Evolutionary conservation across 2,797 vertebrate species (phyloP), one percentile per base, ranked within the genome.

Genomic region (Sardinella longiceps): DNA sequence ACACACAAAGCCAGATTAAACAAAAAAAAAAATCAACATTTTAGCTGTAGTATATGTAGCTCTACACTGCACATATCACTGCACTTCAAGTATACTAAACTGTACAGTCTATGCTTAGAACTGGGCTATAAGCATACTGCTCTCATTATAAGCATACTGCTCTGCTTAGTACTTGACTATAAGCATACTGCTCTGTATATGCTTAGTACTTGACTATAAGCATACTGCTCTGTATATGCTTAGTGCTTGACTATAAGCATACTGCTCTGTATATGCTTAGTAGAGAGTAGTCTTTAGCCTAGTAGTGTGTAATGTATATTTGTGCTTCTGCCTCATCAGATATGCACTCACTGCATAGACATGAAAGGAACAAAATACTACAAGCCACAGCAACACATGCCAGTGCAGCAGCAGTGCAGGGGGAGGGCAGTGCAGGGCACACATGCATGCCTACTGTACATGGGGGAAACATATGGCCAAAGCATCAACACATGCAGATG

Each of bases 221-320:
- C 37, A 46, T 80, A 14, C 23, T 18, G n/a, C 84, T n/a, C n/a
- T 86, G 81, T n/a, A n/a, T n/a, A n/a, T n/a, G n/a, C 3, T 48
- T 48, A 48, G 46, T 48, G n/a, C n/a, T n/a, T n/a, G n/a, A n/a
- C n/a, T 48, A 14, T 81, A 43, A 23, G 80, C 37, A 46, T 80
- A 14, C 23, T 18, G n/a, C 84, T 86, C 84, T 86, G 81, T 84
- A 86, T 84, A 87, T 82, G n/a, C 3, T 48, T 48, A 48, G 46
- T 48, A 48, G 46, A 48, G 46, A 6, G 46, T 48, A 10, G 1
- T 6, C 1, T 53, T 53, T 15, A 3, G n/a, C n/a, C n/a, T n/a
- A n/a, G n/a, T n/a, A n/a, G 56, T 58, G 56, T 58, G 23, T 58
- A 58, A 58, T 10, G n/a, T 58, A 58, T 1, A 23, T 25, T 6